These are phyloP conservation scores for Pimpla rufipes DNA, from an alignment of 2,888 invertebrate species.

Conservation along the genomic window DNA sequence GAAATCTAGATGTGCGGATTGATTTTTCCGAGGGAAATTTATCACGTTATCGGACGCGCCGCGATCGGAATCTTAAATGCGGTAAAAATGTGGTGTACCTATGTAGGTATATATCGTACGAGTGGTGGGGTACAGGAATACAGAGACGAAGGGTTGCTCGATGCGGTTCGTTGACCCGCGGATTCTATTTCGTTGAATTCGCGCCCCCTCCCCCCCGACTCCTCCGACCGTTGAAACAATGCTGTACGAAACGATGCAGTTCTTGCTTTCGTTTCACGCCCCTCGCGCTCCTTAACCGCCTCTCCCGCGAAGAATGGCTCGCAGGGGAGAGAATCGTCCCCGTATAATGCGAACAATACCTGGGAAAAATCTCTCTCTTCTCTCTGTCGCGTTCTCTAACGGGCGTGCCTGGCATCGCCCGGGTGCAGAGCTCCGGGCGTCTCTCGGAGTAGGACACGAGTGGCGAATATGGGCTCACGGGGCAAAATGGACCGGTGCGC, in stretches of 20 bases:
- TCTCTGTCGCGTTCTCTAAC: conserved; percentile 50
- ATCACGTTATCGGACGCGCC: conserved; percentile 36
- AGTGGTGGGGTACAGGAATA: not conserved
- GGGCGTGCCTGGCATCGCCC: conserved; percentile 28
- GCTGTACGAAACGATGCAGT: conserved; percentile 53
- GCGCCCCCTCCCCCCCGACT: conserved; percentile 14
- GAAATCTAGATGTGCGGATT: conserved; percentile 41
- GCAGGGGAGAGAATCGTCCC: conserved; percentile 40
- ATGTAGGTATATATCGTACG: not conserved
- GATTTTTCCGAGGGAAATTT: conserved; percentile 52
- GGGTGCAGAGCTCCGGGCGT: conserved; percentile 52
- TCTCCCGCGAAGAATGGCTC: conserved; percentile 34
- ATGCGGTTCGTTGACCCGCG: conserved; percentile 45
- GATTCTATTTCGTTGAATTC: conserved; percentile 61
- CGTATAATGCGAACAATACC: conserved; percentile 59
- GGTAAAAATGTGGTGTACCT: not conserved
- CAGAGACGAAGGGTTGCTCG: conserved; percentile 45
- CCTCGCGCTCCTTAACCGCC: conserved; percentile 18
- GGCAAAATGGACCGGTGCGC: too few relatives aligned
- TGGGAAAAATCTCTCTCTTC: conserved; percentile 66
- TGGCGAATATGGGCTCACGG: too few relatives aligned
- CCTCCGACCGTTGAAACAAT: conserved; percentile 56
- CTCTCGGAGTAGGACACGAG: conserved; percentile 9
- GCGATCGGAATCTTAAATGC: conserved; percentile 41
- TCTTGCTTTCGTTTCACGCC: conserved; percentile 29